Base-by-base conservation (phyloP, 2,888 invertebrate species). In the Brenthis daphne region DNA sequence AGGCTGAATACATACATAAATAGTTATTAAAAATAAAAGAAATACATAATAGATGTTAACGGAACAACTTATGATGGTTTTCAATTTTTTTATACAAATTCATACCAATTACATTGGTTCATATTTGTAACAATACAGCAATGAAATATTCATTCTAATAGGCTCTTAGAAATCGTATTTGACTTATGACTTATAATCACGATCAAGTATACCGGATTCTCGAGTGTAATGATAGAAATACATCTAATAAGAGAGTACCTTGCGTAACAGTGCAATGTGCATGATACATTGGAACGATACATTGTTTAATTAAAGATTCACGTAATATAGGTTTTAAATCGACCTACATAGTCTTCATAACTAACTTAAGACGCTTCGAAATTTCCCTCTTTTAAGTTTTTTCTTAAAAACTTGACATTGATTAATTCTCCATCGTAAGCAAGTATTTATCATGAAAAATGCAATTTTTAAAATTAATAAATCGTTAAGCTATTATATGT, bases 261-360 rank as follows among this genome's bases (percentile, higher is more conserved):
- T 87, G 79, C 82, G 82, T 80, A 84, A 85, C 79, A 55, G 58
- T 67, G 80, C 75, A 78, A 77, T 79, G 77, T 81, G 80, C 77
- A 80, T 68, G 70, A 16, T 76, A 78, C 81, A 81, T 80, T 80
- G 77, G 74, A 76, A 74, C 78, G 77, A 75, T 82, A 79, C 79
- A 77, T 78, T 77, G 77, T 85, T 85, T 86, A 88, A 88, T 89
- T 88, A 88, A 85, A 85, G 83, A 85, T 82, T 83, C 81, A 33
- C 6, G 11, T 80, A 37, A 8, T 37, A 1, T 37, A 37, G 6
- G 2, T 8, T 37, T 37, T 37, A 6, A 37, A 37, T 37, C 37
- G 37, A 37, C 37, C 37, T 29, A 29, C 4, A 29, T 29, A 37
- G 37, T 8, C 1, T 6, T 8, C 8, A 37, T 37, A 37, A 37